Percentiles rank a stretch among this genome's conserved stretches.
phyloP scores from a whole-genome alignment of 30 jellyfish, hydroid and myxozoan genomes.

The Pelagia noctiluca region DNA sequence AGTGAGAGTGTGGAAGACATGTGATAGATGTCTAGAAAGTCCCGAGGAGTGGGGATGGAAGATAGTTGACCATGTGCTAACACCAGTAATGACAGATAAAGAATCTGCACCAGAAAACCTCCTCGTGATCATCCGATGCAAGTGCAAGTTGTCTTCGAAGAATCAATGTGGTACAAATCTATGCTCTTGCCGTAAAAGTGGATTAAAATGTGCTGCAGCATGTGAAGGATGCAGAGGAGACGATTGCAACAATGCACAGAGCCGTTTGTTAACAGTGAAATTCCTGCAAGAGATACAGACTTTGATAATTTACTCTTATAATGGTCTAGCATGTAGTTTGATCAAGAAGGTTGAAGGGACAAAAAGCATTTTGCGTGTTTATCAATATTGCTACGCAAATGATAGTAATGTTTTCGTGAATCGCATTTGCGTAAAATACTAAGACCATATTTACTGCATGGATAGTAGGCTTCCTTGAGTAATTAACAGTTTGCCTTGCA shows the following conservation, averaged over 20 bases:
- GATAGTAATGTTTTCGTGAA: too few relatives aligned
- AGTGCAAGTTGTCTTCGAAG: slow-evolving; percentile 15
- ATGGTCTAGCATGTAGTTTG: too few relatives aligned
- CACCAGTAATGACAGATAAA: slow-evolving; percentile 9
- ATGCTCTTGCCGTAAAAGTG: slow-evolving; percentile 19
- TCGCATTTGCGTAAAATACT: too few relatives aligned
- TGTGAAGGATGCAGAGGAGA: slow-evolving; percentile 43
- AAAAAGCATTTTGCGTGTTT: too few relatives aligned
- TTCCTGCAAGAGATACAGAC: slow-evolving; percentile 12
- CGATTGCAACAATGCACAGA: slow-evolving; percentile 28
- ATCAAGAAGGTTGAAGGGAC: too few relatives aligned
- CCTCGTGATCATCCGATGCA: slow-evolving; percentile 24
- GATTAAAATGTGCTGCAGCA: slow-evolving; percentile 23
- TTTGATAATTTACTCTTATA: too few relatives aligned
- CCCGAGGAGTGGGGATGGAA: slow-evolving; percentile 17
- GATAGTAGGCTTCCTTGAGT: too few relatives aligned
- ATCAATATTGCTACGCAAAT: too few relatives aligned
- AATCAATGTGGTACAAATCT: slow-evolving; percentile 5
- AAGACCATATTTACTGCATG: too few relatives aligned
- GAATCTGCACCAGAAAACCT: slow-evolving; percentile 15
- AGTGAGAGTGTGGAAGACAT: slow-evolving; percentile 31
- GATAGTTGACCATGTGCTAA: slow-evolving; percentile 15
- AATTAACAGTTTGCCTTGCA: too few relatives aligned
- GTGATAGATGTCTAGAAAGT: background rate
- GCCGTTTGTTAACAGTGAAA: slow-evolving; percentile 5